Evolutionary conservation across 2,797 vertebrate species (phyloP).

Genomic region (Menidia menidia): DNA sequence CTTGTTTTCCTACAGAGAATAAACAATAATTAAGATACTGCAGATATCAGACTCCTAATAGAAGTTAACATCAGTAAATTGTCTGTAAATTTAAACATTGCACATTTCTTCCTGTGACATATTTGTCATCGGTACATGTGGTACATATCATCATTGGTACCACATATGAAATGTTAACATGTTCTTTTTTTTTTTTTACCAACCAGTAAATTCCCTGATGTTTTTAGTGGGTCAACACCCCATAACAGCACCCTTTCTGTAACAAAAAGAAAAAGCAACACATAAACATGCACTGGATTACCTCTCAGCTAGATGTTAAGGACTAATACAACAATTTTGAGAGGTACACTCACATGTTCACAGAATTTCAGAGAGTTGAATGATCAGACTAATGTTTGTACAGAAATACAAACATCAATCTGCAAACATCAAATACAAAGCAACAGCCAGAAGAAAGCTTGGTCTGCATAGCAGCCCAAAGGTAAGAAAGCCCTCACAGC

Average conservation of each 20-base stretch:
- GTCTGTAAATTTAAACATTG: not conserved
- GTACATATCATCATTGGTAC: too few relatives aligned
- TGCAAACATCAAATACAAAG: not conserved
- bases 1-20: constrained; percentile 39
- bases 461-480: not conserved
- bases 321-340: constrained; percentile 9
- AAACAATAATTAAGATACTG: constrained; percentile 1
- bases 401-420: not conserved
- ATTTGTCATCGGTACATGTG: not conserved
- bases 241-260: constrained; percentile 29
- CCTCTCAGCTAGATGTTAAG: constrained; percentile 6
- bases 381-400: not conserved
- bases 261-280: not conserved
- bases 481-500: not conserved
- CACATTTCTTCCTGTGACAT: constrained; percentile 6
- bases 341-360: not conserved
- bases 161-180: not conserved
- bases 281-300: constrained; percentile 7
- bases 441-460: not conserved
- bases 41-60: constrained; percentile 20
- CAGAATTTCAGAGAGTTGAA: not conserved
- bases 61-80: constrained; percentile 28
- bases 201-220: constrained; percentile 47
- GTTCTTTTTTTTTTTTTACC: constrained; percentile 22
- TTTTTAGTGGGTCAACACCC: constrained; percentile 17